Evolutionary conservation across 2,888 invertebrate genomes (phyloP).

Genomic region (Stenurella melanura): DNA sequence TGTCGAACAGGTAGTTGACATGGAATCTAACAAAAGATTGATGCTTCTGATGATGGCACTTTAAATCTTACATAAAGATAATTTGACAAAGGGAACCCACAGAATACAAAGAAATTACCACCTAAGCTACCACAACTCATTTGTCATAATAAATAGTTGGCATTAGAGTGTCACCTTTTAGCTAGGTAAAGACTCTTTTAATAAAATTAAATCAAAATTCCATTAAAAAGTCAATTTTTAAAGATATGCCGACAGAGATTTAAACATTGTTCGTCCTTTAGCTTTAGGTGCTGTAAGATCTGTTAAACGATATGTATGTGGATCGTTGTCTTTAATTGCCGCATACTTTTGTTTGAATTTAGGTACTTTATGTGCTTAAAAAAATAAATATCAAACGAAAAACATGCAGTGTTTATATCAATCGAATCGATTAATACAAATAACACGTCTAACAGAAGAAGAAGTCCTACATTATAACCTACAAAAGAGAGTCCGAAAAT

Average conservation of each 20-base stretch:
- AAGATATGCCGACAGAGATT: not conserved
- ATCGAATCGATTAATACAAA: too few relatives aligned
- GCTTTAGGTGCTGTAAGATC: too few relatives aligned
- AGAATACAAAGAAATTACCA: conserved; percentile 60
- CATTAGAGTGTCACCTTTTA: conserved; percentile 52
- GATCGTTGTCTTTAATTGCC: too few relatives aligned
- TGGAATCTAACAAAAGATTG: conserved; percentile 56
- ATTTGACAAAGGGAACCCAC: conserved; percentile 67
- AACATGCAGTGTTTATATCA: too few relatives aligned
- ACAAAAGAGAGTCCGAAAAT: too few relatives aligned
- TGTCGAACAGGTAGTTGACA: conserved; percentile 39
- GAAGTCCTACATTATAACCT: too few relatives aligned
- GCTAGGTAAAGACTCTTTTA: conserved; percentile 22
- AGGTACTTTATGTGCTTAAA: too few relatives aligned
- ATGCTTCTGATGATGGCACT: conserved; percentile 63
- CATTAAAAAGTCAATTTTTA: conserved; percentile 40
- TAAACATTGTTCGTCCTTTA: not conserved
- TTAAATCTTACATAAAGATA: conserved; percentile 65
- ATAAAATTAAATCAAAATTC: conserved; percentile 38
- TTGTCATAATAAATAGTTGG: conserved; percentile 65
- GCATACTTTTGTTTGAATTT: too few relatives aligned
- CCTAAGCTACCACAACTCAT: conserved; percentile 63
- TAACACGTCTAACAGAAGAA: too few relatives aligned
- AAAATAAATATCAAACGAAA: too few relatives aligned
- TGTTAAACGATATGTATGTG: too few relatives aligned